phyloP scores from a whole-genome alignment of 2,113 vertebrate genomes.

The Catharus bicknelli region DNA sequence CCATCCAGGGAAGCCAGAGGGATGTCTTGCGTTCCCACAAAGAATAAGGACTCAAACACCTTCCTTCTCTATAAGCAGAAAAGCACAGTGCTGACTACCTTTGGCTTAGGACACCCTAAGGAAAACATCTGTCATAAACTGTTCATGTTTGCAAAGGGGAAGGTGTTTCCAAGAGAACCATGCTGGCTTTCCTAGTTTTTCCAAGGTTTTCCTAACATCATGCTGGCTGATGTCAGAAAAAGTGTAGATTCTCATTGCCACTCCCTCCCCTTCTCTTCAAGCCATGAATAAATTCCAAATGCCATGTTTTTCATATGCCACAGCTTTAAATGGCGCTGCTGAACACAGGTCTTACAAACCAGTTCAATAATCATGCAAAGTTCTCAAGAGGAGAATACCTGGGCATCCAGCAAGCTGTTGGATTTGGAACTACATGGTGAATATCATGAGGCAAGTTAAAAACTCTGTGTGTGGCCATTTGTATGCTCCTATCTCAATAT shows the following conservation, averaged over 20 bases:
- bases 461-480: rapidly evolving
- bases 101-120: neutral
- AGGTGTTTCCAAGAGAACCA: neutral
- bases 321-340: neutral
- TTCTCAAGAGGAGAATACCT: neutral
- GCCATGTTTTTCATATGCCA: neutral
- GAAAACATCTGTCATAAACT: neutral
- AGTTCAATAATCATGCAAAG: neutral
- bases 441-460: neutral
- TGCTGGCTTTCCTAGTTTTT: neutral
- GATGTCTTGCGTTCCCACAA: no score
- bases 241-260: neutral
- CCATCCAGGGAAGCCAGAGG: no score
- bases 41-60: neutral
- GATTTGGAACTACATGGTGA: neutral
- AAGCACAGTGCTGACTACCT: rapidly evolving
- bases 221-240: neutral
- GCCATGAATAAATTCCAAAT: neutral
- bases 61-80: neutral
- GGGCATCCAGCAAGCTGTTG: neutral
- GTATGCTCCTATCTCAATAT: neutral
- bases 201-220: no score
- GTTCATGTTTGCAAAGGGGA: neutral
- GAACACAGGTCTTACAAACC: neutral
- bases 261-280: rapidly evolving